Evolutionary conservation across 2,888 invertebrate genomes (phyloP).

Genomic region (Ormyrus thymus): DNA sequence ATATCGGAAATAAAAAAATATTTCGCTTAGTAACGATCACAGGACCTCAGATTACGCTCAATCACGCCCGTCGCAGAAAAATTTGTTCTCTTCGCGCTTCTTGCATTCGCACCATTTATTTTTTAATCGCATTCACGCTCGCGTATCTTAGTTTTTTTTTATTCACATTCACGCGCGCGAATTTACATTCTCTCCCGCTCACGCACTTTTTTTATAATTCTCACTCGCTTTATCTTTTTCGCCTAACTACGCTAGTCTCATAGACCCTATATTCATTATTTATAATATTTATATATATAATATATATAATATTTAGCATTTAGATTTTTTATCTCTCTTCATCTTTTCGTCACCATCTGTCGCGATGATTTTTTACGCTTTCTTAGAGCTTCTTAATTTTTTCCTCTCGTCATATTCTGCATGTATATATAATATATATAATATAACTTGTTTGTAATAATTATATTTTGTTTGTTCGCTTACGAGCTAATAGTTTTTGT

Average conservation of each 20-base stretch:
- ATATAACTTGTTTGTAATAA: conserved; percentile 74
- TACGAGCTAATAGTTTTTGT: conserved; percentile 75
- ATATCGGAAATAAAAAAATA: conserved; percentile 74
- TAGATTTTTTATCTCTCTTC: conserved; percentile 70
- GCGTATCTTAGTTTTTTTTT: conserved; percentile 39
- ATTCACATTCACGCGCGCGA: conserved; percentile 45
- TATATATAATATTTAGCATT: conserved; percentile 74
- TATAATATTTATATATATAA: conserved; percentile 74
- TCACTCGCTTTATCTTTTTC: conserved; percentile 65
- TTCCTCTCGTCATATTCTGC: conserved; percentile 68
- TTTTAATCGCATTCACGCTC: conserved; percentile 57
- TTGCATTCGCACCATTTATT: conserved; percentile 53
- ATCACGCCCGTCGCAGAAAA: conserved; percentile 67
- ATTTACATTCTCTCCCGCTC: conserved; percentile 38
- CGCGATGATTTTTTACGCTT: conserved; percentile 63
- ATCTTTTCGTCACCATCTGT: conserved; percentile 59
- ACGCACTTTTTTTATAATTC: conserved; percentile 41
- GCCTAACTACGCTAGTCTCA: conserved; percentile 72
- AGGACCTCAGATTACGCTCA: conserved; percentile 75
- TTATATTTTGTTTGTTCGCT: conserved; percentile 74
- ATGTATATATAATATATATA: conserved; percentile 75
- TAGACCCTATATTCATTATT: conserved; percentile 73
- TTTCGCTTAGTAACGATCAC: conserved; percentile 75
- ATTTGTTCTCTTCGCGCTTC: conserved; percentile 54
- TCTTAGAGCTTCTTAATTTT: conserved; percentile 55